Evolutionary conservation across 1,140 invertebrate species (phyloP).

Genomic region (Drosophila murphyi): DNA sequence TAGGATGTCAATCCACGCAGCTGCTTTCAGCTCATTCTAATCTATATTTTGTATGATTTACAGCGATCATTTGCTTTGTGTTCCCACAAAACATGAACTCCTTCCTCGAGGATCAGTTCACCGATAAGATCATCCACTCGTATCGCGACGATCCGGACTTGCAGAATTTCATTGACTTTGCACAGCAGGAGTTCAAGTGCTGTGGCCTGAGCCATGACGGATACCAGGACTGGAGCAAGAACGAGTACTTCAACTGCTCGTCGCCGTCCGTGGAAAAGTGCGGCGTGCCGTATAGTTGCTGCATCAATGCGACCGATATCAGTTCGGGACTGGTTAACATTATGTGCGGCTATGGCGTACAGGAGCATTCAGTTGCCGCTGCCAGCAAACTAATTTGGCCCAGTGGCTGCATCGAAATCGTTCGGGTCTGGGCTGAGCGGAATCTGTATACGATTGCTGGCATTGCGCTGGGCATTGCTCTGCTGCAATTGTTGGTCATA

Average conservation of each 20-base stretch:
- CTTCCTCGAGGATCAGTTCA: conserved; percentile 92
- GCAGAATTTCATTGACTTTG: conserved; percentile 97
- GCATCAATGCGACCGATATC: conserved; percentile 95
- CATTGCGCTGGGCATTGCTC: conserved; percentile 91
- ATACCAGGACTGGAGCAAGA: conserved; percentile 96
- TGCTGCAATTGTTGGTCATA: conserved; percentile 94
- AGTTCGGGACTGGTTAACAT: conserved; percentile 94
- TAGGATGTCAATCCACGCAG: conserved; percentile 13
- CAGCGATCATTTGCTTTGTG: conserved; percentile 94
- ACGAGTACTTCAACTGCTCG: conserved; percentile 97
- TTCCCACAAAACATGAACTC: conserved; percentile 95
- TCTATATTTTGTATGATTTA: background rate
- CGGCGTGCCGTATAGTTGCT: conserved; percentile 97
- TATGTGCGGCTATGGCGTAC: conserved; percentile 95
- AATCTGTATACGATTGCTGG: conserved; percentile 95
- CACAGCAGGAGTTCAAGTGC: conserved; percentile 96
- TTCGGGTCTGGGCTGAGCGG: conserved; percentile 92
- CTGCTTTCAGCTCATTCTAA: too few relatives aligned
- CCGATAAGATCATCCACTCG: conserved; percentile 91
- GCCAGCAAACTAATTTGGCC: conserved; percentile 95
- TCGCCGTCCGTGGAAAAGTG: conserved; percentile 95
- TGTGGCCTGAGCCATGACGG: conserved; percentile 95
- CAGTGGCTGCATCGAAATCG: conserved; percentile 94
- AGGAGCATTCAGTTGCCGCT: conserved; percentile 92
- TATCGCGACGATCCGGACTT: conserved; percentile 96